phyloP scores from a whole-genome alignment of 1,140 invertebrate genomes.

The Harpegnathos saltator region DNA sequence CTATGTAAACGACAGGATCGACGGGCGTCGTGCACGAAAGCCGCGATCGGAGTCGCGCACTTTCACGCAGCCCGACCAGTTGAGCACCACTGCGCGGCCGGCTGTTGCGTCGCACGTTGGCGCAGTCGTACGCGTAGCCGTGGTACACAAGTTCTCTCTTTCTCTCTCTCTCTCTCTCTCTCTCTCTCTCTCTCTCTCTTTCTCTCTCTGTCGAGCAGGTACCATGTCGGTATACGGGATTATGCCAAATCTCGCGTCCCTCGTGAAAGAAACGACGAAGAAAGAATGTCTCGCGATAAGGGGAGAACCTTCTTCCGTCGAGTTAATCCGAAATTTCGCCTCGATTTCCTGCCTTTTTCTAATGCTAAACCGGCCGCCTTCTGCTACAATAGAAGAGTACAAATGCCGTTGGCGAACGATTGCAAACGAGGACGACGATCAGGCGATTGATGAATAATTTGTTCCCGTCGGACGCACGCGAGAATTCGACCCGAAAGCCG shows the following conservation, averaged over 20 bases:
- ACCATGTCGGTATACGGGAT: slow-evolving; percentile 16
- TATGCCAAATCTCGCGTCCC: slow-evolving; percentile 11
- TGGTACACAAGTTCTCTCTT: not conserved
- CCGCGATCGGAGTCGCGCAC: slow-evolving; percentile 42
- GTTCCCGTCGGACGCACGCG: no score
- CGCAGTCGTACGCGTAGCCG: slow-evolving; percentile 45
- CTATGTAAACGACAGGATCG: not conserved
- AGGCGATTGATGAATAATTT: no score
- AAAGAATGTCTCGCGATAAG: slow-evolving; percentile 23
- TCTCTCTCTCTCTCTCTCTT: no score
- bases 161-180: no score
- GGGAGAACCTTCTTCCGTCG: not conserved
- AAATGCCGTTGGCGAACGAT: no score
- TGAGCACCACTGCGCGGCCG: slow-evolving; percentile 57
- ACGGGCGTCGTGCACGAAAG: not conserved
- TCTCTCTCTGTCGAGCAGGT: no score
- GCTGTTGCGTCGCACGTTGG: slow-evolving; percentile 56
- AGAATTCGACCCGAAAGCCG: no score
- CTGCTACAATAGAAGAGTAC: no score
- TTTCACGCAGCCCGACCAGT: slow-evolving; percentile 59
- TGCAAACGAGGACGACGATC: no score
- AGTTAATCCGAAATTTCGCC: no score
- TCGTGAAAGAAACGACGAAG: slow-evolving; percentile 49
- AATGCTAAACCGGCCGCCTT: no score
- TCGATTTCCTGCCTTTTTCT: no score